Base-by-base conservation (phyloP, 2,888 invertebrate genomes). In the Vandiemenella viatica region DNA sequence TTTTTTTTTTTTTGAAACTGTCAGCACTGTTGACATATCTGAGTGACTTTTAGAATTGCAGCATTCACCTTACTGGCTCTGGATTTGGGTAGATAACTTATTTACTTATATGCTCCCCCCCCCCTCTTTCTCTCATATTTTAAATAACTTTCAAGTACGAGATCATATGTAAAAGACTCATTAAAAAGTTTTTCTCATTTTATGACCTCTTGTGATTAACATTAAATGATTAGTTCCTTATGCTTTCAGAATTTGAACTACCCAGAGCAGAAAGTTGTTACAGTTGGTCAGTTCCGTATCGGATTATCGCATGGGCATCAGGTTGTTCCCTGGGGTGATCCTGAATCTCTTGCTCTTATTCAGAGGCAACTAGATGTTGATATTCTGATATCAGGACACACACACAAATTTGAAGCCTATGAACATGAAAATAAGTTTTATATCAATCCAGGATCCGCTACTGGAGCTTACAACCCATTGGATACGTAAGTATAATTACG, bases 401-500 rank as follows among this genome's bases (percentile, higher is more conserved):
- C 97, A 1, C 98, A 99, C 67, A 87, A 90, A 60, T 97, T 97
- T 69, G 93, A 95, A 63, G 96, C 96, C 0, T 95, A 93, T 59
- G 97, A 98, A 65, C 91, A 95, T 70, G 96, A 96, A 63, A 95
- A 91, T 63, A 93, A 95, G 67, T 97, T 99, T 69, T 99, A 92
- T 66, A 95, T 99, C 48, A 98, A 99, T 68, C 98, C 98, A 4
- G 98, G 98, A 7, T 95, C 96, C 4, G 97, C 96, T 2, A 98
- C 98, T 20, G 98, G 98, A 10, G 95, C 98, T 5, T 98, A 92
- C 61, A 91, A 86, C 71, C 86, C 95, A 22, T 67, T 95, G 54
- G 90, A 89, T 62, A 83, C 83, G 84, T 93, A 74, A 73, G 74
- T 63, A 48, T 20, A 21, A 32, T 3, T 32, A 32, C n/a, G n/a